Percentiles rank a stretch among this genome's conserved stretches.
These are phyloP conservation scores for Sciurus carolinensis DNA, from an alignment of 2,797 vertebrate genomes.

Conservation along the genomic window DNA sequence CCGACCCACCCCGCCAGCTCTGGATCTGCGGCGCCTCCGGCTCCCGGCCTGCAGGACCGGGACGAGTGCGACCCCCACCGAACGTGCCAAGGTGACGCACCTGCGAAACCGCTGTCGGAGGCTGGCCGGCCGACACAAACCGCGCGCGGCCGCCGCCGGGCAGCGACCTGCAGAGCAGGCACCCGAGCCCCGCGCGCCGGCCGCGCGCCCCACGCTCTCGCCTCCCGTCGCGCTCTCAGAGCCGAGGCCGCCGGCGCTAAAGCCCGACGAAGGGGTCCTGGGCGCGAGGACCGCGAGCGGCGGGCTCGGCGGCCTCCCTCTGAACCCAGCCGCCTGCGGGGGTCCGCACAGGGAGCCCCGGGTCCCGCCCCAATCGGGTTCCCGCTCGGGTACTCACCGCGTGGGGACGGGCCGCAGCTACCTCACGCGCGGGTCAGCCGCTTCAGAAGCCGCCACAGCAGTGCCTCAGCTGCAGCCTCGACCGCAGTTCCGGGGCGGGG, in stretches of 20 bases:
- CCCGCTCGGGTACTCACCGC: neutral
- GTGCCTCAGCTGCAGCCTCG: accelerated
- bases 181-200: neutral
- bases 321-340: accelerated
- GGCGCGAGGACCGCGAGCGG: accelerated
- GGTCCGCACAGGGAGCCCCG: neutral
- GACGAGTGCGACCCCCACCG: accelerated
- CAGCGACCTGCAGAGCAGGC: neutral
- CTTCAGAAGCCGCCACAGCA: accelerated
- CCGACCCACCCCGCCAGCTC: neutral
- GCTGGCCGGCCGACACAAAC: too few species aligned
- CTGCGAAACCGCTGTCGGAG: neutral
- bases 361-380: neutral
- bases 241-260: too few species aligned
- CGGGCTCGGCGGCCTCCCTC: neutral
- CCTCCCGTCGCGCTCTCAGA: neutral
- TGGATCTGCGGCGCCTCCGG: neutral
- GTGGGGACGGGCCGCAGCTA: accelerated
- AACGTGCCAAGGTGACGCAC: slow-evolving; percentile 42
- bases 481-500: slow-evolving; percentile 79
- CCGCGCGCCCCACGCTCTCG: neutral
- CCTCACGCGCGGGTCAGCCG: accelerated
- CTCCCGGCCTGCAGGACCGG: neutral
- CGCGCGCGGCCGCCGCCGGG: too few species aligned
- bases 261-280: neutral